Evolutionary conservation across 2,797 vertebrate genomes (phyloP).

Genomic region (Xenentodon cancila): DNA sequence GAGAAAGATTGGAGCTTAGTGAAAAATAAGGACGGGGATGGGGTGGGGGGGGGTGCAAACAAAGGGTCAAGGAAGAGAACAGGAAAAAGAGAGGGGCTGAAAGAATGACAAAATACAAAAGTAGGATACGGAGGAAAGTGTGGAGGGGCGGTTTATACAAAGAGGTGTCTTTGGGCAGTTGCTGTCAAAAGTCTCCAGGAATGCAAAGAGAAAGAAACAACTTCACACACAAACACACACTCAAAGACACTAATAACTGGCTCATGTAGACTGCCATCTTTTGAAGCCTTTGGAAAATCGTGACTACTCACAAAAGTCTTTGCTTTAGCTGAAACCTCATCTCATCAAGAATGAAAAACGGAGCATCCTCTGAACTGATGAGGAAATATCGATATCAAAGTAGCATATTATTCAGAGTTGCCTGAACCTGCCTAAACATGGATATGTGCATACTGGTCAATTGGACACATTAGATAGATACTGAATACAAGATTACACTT

Average conservation of each 20-base stretch:
- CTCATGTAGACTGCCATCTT: constrained; percentile 52
- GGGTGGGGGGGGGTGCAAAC: constrained; percentile 25
- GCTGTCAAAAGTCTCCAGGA: constrained; percentile 86
- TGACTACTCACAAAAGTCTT: constrained; percentile 51
- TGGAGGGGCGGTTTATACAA: constrained; percentile 14
- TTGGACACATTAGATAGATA: too few relatives aligned
- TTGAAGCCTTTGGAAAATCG: constrained; percentile 49
- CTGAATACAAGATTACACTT: too few relatives aligned
- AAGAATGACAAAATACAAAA: constrained; percentile 22
- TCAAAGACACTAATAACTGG: constrained; percentile 36
- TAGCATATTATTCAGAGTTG: not conserved
- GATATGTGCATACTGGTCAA: too few relatives aligned
- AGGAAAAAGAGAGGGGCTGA: constrained; percentile 19
- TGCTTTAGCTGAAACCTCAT: constrained; percentile 56
- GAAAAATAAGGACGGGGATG: constrained; percentile 15
- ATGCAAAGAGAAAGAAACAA: constrained; percentile 81
- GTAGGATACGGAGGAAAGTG: constrained; percentile 26
- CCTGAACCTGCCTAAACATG: too few relatives aligned
- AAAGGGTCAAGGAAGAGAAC: constrained; percentile 28
- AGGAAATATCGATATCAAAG: constrained; percentile 43
- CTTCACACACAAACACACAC: constrained; percentile 45
- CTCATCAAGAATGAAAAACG: constrained; percentile 53
- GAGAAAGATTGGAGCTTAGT: constrained; percentile 52
- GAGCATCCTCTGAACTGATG: constrained; percentile 34
- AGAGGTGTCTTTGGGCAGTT: constrained; percentile 77